Base-by-base conservation (phyloP, 1,140 invertebrate species). In the Trachymyrmex cornetzi region DNA sequence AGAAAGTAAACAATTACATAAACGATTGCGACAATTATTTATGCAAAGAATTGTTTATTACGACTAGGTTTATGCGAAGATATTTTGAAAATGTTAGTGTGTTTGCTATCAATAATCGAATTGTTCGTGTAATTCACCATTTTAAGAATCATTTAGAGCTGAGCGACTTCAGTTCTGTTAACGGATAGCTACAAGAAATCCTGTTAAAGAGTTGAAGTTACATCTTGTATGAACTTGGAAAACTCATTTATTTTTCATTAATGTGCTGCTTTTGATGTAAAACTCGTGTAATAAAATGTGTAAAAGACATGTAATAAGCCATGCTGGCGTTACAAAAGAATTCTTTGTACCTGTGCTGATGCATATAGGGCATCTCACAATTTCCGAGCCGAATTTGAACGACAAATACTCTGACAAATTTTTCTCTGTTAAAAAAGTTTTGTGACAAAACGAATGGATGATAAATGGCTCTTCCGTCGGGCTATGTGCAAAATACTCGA, bases 381-480 rank as follows among this genome's bases (percentile, higher is more conserved):
- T 55, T 5, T 55, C 14, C 63, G 3, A 55, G 75, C 7, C n/a
- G 30, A 67, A 67, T 55, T 67, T 80, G 22, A 38, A 34, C 44
- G 61, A 66, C 38, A 27, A 38, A 30, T 77, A 64, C 48, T 53
- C 1, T 16, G 16, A 53, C 14, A 57, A 48, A 44, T 72, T 59
- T 59, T 38, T 80, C 22, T 30, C 7, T 44, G 12, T 57, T n/a
- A 50, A 63, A 88, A 82, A 77, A 75, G 55, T 75, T 86, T 77
- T 67, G 44, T 77, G 86, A 86, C 63, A 87, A 71, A 88, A 88
- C 71, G 63, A 66, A 72, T 59, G 63, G 38, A 77, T 80, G 82
- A 88, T 85, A 80, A 90, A 87, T 79, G 81, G 61, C 57, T 57
- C 82, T 82, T 86, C 59, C 57, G 48, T 19, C 24, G 9, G 9